Evolutionary conservation across 2,888 invertebrate species (phyloP), one percentile per base, ranked within the genome.

Genomic region (Drosophila mettleri): DNA sequence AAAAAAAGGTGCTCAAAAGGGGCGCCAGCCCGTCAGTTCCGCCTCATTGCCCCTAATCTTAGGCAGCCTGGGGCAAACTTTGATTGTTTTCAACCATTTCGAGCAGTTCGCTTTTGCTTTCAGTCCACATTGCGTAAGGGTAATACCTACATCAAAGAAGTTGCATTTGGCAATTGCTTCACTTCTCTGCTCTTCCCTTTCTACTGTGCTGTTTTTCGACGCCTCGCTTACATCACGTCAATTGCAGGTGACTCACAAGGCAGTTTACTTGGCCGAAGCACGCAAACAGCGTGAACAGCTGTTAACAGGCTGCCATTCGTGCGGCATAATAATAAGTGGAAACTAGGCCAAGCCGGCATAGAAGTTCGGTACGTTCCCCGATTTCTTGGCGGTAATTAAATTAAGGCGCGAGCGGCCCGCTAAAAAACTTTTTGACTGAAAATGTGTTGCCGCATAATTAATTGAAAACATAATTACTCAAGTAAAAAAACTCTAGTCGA

Each of bases 401-500:
- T 87, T 79, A 86, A 80, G 73, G 82, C 69, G 69, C 69, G 69
- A 51, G 39, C 63, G 53, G 52, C 45, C 52, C 52, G 54, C 46
- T 58, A 45, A 57, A 27, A 65, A 75, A 65, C 22, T 71, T 71
- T 74, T 70, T 53, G 33, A 38, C 71, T 54, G 22, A 69, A 79
- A 81, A 69, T 81, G 82, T 78, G 69, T 69, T 78, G 77, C 69
- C 69, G 87, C 87, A 87, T 85, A 87, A 85, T 85, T 87, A 85
- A 85, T 85, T 87, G 79, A 83, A 85, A 87, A 85, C 74, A 87
- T 87, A 87, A 85, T 85, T 87, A 80, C n/a, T n/a, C n/a, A n/a
- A n/a, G n/a, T n/a, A n/a, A n/a, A n/a, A n/a, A n/a, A n/a, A n/a
- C n/a, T n/a, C n/a, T n/a, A n/a, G n/a, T n/a, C n/a, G n/a, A n/a